A percentile compares a stretch with the other conserved stretches of the same genome.
Evolutionary conservation across 2,888 invertebrate genomes (phyloP).

Genomic region (Ariolimax columbianus): DNA sequence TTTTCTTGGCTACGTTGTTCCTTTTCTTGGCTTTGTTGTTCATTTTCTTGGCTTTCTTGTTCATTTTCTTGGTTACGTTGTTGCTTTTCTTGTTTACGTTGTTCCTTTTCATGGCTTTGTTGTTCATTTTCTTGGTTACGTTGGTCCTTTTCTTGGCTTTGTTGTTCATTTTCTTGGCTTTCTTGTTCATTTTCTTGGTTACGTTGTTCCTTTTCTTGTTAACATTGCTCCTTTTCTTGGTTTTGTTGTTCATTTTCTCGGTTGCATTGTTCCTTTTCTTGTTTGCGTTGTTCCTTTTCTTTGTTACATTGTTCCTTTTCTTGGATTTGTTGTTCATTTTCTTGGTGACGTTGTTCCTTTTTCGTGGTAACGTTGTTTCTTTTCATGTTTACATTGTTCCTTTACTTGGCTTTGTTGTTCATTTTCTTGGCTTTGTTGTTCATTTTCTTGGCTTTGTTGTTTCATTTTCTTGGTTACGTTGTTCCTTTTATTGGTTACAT

Average conservation of each 20-base stretch:
- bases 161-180: too few species aligned
- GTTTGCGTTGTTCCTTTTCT: neutral
- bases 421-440: too few species aligned
- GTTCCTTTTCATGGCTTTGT: neutral
- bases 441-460: too few species aligned
- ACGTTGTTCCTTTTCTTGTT: neutral
- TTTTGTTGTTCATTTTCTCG: constrained; percentile 15
- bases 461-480: too few species aligned
- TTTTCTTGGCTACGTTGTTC: neutral
- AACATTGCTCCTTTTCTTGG: neutral
- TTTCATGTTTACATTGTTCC: too few species aligned
- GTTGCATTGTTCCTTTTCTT: constrained; percentile 13
- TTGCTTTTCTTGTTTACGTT: neutral
- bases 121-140: neutral
- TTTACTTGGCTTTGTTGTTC: too few species aligned
- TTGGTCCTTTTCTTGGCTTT: neutral
- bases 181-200: neutral
- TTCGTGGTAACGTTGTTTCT: too few species aligned
- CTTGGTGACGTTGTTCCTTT: too few species aligned
- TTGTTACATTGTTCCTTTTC: too few species aligned
- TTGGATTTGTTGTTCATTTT: too few species aligned
- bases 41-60: neutral
- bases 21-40: neutral
- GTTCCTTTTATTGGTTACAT: too few species aligned
- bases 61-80: neutral